Evolutionary conservation across 2,888 invertebrate genomes (phyloP).

Genomic region (Hemistola chrysoprasaria): DNA sequence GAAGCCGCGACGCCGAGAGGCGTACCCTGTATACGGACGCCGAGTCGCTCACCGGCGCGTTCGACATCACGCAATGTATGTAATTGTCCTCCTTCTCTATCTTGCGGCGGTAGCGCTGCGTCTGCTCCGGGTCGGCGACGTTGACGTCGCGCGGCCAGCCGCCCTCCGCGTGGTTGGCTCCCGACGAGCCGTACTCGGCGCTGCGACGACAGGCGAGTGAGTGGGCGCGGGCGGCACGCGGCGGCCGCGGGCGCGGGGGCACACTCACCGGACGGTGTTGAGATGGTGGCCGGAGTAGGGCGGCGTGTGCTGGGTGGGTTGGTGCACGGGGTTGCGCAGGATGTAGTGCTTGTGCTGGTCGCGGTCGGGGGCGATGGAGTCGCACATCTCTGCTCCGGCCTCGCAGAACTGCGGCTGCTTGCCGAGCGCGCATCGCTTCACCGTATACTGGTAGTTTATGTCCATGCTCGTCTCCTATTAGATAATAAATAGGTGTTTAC

Average conservation of each 20-base stretch:
- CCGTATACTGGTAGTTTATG: conserved; percentile 61
- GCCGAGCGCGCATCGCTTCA: conserved; percentile 68
- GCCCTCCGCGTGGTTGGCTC: conserved; percentile 89
- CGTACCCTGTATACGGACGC: too few species aligned
- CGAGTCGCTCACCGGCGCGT: conserved; percentile 69
- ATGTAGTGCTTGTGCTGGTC: conserved; percentile 60
- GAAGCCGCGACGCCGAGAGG: too few species aligned
- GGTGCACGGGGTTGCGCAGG: conserved; percentile 78
- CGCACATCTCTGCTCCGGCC: conserved; percentile 55
- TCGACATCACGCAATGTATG: conserved; percentile 83
- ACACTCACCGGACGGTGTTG: conserved; percentile 78
- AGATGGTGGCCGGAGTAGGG: conserved; percentile 62
- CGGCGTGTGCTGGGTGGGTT: conserved; percentile 70
- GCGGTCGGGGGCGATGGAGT: conserved; percentile 53
- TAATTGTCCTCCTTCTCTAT: conserved; percentile 91
- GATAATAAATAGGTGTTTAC: too few species aligned
- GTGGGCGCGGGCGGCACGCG: neutral
- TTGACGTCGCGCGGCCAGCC: conserved; percentile 92
- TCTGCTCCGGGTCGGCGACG: conserved; percentile 85
- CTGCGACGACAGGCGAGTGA: conserved; percentile 42
- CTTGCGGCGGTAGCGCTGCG: conserved; percentile 88
- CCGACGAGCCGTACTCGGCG: conserved; percentile 79
- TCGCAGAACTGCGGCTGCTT: conserved; percentile 75
- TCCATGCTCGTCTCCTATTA: conserved; percentile 12
- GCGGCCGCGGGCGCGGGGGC: neutral